These are phyloP conservation scores for Rhynchonema sp. DNA, from an alignment of 2,888 invertebrate genomes.

Conservation along the genomic window DNA sequence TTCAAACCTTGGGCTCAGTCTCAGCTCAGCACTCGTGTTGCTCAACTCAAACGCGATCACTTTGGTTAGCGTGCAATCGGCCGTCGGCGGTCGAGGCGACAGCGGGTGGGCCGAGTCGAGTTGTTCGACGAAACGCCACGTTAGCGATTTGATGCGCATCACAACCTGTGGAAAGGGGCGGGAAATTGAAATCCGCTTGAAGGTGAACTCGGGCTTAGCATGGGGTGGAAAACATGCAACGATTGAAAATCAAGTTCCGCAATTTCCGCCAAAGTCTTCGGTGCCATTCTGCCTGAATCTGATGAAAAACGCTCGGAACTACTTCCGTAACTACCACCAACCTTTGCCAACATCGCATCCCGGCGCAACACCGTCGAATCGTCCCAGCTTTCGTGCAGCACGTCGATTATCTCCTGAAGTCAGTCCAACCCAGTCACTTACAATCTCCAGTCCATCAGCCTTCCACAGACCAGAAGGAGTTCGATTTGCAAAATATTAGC, in stretches of 20 bases:
- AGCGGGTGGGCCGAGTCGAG: not conserved
- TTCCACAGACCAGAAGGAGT: no score
- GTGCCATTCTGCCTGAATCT: no score
- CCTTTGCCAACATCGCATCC: conserved; percentile 18
- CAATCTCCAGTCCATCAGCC: not conserved
- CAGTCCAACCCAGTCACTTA: not conserved
- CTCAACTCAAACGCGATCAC: conserved; percentile 18
- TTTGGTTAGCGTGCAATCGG: conserved; percentile 5
- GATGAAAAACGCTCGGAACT: not conserved
- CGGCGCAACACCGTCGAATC: conserved; percentile 22
- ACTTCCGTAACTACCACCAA: not conserved
- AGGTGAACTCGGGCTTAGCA: no score
- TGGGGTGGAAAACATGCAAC: no score
- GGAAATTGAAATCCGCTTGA: no score
- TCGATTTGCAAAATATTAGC: no score
- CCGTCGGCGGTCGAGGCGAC: not conserved
- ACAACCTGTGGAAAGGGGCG: no score
- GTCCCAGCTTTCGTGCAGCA: conserved; percentile 24
- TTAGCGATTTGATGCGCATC: conserved; percentile 17
- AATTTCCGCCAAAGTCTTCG: no score
- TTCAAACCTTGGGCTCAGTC: conserved; percentile 5
- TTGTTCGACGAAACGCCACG: conserved; percentile 18
- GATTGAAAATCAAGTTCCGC: no score
- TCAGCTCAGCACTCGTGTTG: conserved; percentile 15
- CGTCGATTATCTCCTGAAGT: conserved; percentile 23